Percentiles rank a stretch among this genome's conserved stretches.
Evolutionary conservation across 2,797 vertebrate species (phyloP).

Genomic region (Rhinatrema bivittatum): DNA sequence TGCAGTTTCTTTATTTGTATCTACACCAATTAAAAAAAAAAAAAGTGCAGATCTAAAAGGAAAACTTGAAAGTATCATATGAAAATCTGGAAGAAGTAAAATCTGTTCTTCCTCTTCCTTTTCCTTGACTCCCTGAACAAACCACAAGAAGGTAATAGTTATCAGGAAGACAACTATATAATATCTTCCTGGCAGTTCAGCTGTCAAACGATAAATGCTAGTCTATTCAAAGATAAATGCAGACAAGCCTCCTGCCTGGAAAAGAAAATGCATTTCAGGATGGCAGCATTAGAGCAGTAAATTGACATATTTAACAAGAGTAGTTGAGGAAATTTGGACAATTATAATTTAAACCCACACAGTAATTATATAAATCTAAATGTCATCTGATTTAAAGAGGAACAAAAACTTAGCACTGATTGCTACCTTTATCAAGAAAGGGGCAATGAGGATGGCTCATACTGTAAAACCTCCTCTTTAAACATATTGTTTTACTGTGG

Average conservation of each 20-base stretch:
- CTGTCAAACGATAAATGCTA: slow-evolving; percentile 2
- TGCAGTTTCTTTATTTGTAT: slow-evolving; percentile 6
- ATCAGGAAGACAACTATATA: too few species aligned
- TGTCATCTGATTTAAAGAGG: slow-evolving; percentile 19
- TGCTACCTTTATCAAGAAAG: not conserved
- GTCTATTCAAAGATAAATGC: slow-evolving; percentile 4
- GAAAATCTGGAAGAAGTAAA: too few species aligned
- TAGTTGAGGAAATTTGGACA: slow-evolving; percentile 11
- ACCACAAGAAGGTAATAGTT: too few species aligned
- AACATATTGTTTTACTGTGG: too few species aligned
- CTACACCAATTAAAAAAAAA: not conserved
- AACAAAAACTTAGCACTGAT: slow-evolving; percentile 11
- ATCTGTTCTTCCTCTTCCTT: too few species aligned
- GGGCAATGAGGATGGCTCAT: not conserved
- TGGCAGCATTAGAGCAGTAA: not conserved
- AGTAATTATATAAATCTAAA: slow-evolving; percentile 16
- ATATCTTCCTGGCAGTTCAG: not conserved
- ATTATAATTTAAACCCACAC: slow-evolving; percentile 11
- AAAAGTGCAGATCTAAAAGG: not conserved
- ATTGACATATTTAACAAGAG: slow-evolving; percentile 11
- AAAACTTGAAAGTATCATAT: too few species aligned
- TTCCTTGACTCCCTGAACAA: too few species aligned
- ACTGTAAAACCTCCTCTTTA: not conserved
- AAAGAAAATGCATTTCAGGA: slow-evolving; percentile 15
- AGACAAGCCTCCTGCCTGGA: not conserved